These are phyloP conservation scores for Aproaerema taeniolella DNA, from an alignment of 2,888 invertebrate genomes.

Conservation along the genomic window DNA sequence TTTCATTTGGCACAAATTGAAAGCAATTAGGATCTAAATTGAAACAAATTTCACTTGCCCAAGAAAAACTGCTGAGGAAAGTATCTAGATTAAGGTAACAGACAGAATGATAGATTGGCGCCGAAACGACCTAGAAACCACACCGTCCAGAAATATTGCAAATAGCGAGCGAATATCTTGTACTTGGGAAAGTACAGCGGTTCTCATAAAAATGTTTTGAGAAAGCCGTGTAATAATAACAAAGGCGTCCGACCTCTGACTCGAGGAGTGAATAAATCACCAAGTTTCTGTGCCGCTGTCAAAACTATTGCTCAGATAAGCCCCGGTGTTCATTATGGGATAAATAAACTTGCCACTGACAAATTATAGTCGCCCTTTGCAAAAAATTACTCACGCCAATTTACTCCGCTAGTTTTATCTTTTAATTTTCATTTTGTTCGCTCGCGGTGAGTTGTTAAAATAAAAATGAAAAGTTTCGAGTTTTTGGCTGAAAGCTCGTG, in stretches of 20 bases:
- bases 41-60: background rate
- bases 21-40: background rate
- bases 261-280: slow-evolving; percentile 54
- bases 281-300: slow-evolving; percentile 37
- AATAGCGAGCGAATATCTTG: slow-evolving; percentile 6
- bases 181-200: slow-evolving; percentile 6
- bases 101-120: background rate
- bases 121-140: background rate
- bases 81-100: background rate
- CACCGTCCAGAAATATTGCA: slow-evolving; percentile 4
- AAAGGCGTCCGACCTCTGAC: slow-evolving; percentile 26
- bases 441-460: slow-evolving; percentile 10
- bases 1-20: too few relatives aligned
- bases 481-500: slow-evolving; percentile 9
- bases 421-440: slow-evolving; percentile 12
- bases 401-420: slow-evolving; percentile 14
- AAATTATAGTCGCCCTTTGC: slow-evolving; percentile 10
- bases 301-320: slow-evolving; percentile 41
- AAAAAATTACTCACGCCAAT: slow-evolving; percentile 15
- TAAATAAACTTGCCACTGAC: slow-evolving; percentile 43
- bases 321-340: slow-evolving; percentile 55
- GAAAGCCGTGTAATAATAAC: slow-evolving; percentile 9
- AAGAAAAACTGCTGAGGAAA: background rate
- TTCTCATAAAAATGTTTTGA: slow-evolving; percentile 8
- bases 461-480: slow-evolving; percentile 10